Conservation (phyloP, 2,888 invertebrate species). For the Proisotoma minuta region DNA sequence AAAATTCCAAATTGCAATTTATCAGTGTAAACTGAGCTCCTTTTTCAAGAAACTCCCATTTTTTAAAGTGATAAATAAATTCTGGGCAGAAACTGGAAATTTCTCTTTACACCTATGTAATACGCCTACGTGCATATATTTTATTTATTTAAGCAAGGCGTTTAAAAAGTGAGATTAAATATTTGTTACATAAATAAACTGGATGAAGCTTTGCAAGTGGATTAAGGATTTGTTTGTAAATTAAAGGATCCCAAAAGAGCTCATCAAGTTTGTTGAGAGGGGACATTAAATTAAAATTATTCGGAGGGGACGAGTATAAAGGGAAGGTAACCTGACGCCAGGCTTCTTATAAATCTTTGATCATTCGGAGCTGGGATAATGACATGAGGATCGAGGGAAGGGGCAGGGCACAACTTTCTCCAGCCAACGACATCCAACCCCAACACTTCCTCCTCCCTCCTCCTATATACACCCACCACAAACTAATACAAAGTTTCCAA, state of each 20-base stretch:
- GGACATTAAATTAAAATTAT: background rate
- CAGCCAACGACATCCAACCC: constrained; percentile 27
- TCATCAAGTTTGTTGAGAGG: constrained; percentile 4
- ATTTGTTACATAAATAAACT: constrained; percentile 1
- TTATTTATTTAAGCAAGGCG: no score
- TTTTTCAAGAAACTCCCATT: background rate
- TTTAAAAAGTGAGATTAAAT: background rate
- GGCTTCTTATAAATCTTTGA: constrained; percentile 9
- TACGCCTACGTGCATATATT: no score
- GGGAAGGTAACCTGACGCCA: background rate
- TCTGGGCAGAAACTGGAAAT: no score
- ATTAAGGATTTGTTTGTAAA: background rate
- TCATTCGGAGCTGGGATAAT: background rate
- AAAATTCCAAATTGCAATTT: background rate
- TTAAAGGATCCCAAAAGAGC: constrained; percentile 4
- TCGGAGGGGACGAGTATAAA: background rate
- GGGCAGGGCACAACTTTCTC: background rate
- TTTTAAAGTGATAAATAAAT: background rate
- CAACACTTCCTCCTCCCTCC: constrained; percentile 7
- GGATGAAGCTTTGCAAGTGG: background rate
- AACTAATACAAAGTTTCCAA: no score
- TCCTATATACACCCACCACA: background rate
- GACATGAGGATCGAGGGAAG: background rate
- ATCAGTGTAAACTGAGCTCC: background rate
- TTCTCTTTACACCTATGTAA: no score